These are phyloP conservation scores for Limosa lapponica DNA, from an alignment of 2,797 vertebrate genomes.

Conservation along the genomic window DNA sequence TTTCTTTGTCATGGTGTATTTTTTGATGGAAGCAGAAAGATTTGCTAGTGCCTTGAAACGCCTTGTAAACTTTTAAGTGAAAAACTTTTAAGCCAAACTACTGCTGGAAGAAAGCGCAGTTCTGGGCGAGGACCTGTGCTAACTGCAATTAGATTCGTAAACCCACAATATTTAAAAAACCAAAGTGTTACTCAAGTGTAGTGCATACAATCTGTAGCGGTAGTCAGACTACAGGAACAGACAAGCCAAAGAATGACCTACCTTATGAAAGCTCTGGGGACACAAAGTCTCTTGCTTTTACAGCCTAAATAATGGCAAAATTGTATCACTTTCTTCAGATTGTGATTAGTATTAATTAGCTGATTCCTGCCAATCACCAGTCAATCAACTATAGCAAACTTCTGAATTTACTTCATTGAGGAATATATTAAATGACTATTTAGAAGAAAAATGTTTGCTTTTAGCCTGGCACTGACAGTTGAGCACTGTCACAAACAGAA, in stretches of 20 bases:
- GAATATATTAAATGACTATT: not conserved
- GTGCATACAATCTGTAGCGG: not conserved
- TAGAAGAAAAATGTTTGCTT: not conserved
- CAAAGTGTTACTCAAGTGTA: not conserved
- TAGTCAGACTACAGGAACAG: not conserved
- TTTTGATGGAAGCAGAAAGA: not conserved
- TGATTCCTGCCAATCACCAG: not conserved
- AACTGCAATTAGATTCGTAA: not conserved
- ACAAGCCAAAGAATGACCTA: not conserved
- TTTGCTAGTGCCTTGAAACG: not conserved
- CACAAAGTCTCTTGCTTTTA: not conserved
- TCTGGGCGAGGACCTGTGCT: not conserved
- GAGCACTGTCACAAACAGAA: not conserved
- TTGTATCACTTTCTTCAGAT: not conserved
- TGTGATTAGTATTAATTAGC: not conserved
- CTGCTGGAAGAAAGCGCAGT: not conserved
- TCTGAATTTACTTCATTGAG: not conserved
- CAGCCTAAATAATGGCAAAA: not conserved
- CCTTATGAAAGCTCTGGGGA: not conserved
- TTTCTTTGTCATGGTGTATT: fast-evolving
- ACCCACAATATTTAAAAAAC: not conserved
- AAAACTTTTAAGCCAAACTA: not conserved
- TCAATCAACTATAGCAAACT: not conserved
- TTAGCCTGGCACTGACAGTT: not conserved
- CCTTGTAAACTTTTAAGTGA: not conserved